A percentile compares a stretch with the other conserved stretches of the same genome.
phyloP scores from a whole-genome alignment of 2,113 vertebrate genomes.

The Chamaetylas fuelleborni region DNA sequence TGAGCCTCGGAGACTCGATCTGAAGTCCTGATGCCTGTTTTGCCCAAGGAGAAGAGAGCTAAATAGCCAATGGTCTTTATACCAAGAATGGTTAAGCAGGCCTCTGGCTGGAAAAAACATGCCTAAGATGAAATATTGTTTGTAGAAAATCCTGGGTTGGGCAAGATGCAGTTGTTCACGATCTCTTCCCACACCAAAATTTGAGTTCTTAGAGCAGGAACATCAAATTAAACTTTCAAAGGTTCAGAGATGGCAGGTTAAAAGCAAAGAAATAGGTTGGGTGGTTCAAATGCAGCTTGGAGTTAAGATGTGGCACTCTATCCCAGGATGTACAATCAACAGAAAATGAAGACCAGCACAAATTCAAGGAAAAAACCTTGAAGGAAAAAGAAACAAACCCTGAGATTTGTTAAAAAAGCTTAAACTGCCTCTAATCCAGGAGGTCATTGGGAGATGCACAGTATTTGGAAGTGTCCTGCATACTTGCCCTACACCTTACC shows the following conservation, averaged over 20 bases:
- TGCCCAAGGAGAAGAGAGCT: background rate
- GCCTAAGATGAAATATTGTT: background rate
- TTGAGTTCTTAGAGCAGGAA: background rate
- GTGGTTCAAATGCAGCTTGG: background rate
- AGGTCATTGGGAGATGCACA: background rate
- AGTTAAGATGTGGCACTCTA: background rate
- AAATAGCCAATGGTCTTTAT: background rate
- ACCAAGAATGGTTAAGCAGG: background rate
- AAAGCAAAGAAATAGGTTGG: background rate
- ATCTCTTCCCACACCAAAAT: background rate
- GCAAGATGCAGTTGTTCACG: background rate
- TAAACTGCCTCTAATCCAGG: background rate
- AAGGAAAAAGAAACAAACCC: background rate
- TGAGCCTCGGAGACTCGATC: accelerated
- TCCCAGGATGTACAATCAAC: background rate
- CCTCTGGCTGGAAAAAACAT: background rate
- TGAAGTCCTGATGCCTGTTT: background rate
- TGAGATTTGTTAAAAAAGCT: background rate
- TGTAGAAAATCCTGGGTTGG: background rate
- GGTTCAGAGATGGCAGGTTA: background rate
- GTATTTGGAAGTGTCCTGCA: background rate
- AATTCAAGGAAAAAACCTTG: background rate
- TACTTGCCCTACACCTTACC: background rate
- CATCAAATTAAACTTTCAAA: background rate
- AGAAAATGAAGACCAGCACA: background rate